Base-by-base conservation (phyloP, 2,113 vertebrate genomes). In the Phycodurus eques region DNA sequence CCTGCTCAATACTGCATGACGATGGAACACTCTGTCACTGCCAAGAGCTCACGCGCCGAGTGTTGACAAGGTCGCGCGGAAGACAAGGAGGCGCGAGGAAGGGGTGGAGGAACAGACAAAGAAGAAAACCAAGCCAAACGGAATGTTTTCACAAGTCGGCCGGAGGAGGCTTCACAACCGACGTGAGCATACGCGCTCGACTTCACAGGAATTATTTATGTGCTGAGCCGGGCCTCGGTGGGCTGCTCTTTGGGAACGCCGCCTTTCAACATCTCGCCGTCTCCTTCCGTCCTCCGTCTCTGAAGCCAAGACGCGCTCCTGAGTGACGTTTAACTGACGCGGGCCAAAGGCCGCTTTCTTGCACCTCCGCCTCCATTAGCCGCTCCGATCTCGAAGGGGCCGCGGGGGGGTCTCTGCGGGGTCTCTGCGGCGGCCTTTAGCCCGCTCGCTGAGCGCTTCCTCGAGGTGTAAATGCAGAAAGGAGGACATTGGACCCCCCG, bases 211-310 rank as follows among this genome's bases (percentile, higher is more conserved):
- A 90, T 89, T 82, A 90, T 88, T 88, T 80, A 88, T 89, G 84
- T 87, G 85, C 81, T 85, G 86, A 91, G 71, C 72, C 83, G 78
- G 84, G 74, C 81, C 85, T 89, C 86, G 90, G 86, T 56, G 74
- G 22, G 51, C 59, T 84, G 87, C 85, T 91, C 82, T 90, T 87
- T 84, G 80, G 71, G 76, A 31, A 82, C 84, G 3, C 83, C 68
- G 69, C 82, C 79, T 84, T 89, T 84, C 76, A 88, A 72, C 72
- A 86, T 64, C 64, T 12, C 79, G 74, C 64, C 20, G 33, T 84
- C 81, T 74, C 67, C 44, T 57, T 35, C 39, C 19, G 74, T 75
- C 47, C 43, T 71, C 10, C 44, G 57, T 60, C 12, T 59, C 39
- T 70, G 27, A 59, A 70, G 69, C 71, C 72, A 17, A 67, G 67